Conservation (phyloP, 2,888 invertebrate species). For the Drosophila algonquin region DNA sequence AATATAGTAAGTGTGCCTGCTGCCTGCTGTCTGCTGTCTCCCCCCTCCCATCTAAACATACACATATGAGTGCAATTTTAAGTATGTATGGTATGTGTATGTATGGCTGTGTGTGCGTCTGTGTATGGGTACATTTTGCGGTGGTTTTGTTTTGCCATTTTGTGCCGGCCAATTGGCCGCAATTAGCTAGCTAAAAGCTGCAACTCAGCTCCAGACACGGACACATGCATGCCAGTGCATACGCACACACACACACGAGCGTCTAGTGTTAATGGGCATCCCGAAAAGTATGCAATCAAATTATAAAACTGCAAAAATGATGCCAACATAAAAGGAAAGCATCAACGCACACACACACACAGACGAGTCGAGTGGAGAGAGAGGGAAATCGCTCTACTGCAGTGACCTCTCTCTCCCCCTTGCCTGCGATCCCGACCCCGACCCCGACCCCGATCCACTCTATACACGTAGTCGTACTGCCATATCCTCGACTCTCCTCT, state of each 20-base stretch:
- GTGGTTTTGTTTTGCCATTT: constrained; percentile 42
- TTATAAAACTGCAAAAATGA: constrained; percentile 69
- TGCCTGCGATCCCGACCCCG: no score
- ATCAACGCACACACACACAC: constrained; percentile 16
- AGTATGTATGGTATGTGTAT: background rate
- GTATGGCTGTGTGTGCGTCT: background rate
- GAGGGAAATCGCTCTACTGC: constrained; percentile 50
- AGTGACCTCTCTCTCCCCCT: constrained; percentile 30
- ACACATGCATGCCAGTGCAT: background rate
- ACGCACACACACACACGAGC: background rate
- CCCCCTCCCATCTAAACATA: background rate
- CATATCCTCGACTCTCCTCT: background rate
- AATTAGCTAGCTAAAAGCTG: constrained; percentile 44
- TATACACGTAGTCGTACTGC: no score
- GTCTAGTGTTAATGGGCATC: constrained; percentile 66
- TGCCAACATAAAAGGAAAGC: constrained; percentile 47
- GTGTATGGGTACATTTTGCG: constrained; percentile 16
- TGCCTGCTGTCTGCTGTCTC: background rate
- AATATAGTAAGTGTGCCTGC: constrained; percentile 24
- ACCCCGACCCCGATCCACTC: no score
- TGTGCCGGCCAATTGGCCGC: constrained; percentile 45
- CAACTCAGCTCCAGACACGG: background rate
- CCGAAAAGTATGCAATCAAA: constrained; percentile 73
- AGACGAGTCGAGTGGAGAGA: background rate
- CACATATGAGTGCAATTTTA: background rate